Base-by-base conservation (phyloP, 2,797 vertebrate species). In the Gymnoscopelus microlampas region DNA sequence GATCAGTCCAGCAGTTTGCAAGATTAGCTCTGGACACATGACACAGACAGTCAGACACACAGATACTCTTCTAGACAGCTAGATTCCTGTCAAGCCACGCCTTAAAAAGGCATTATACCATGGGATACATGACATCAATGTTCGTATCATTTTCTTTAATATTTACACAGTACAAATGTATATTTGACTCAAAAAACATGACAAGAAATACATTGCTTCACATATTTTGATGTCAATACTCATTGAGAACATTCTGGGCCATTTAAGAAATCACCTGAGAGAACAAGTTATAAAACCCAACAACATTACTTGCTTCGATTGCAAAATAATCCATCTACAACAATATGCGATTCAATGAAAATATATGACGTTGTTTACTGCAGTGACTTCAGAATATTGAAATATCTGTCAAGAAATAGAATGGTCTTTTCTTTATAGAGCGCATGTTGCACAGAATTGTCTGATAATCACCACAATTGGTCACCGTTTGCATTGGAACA, bases 251-350 rank as follows among this genome's bases (percentile, higher is more conserved):
- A 88, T 90, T 89, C 84, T 79, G 91, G 79, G 82, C 87, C 85
- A 90, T 85, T 79, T 89, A 89, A 92, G 83, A 84, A 81, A 90
- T 92, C 87, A 93, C 94, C 94, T 94, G 93, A 94, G 92, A 90
- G 83, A 89, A 88, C 76, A 68, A 88, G 80, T 91, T 88, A 80
- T 84, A 89, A 90, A 86, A 91, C 78, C 68, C 70, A 70, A 71
- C 70, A 70, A 71, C 73, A 65, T 68, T 67, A 73, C 57, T 59
- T 71, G 74, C 61, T 11, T 63, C 65, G 19, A 49, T 47, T 48
- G 49, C 56, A 56, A 56, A 71, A 68, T 5, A 44, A 48, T n/a
- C 23, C 44, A 14, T 78, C 69, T 73, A 76, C 66, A 64, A 64
- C 56, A 13, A 63, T 19, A 19, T 53, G 51, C 48, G 51, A 23